Evolutionary conservation across 2,888 invertebrate species (phyloP), one percentile per base, ranked within the genome.

Genomic region (Apodemia zela): DNA sequence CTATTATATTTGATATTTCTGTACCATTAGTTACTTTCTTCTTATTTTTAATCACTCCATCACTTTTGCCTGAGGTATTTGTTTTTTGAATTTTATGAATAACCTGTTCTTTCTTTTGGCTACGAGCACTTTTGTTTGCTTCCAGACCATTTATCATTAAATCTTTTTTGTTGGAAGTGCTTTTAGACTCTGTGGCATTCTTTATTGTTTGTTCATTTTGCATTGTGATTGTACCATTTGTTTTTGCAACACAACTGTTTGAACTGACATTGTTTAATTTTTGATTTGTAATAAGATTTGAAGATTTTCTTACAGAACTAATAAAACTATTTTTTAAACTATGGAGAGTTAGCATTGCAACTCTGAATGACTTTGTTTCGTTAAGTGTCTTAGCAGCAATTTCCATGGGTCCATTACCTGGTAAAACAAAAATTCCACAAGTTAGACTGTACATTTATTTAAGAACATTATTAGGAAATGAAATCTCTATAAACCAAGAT

Each of bases 301-400:
- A 21, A 3, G 51, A 51, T 21, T 51, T 51, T 51, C 21, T 51
- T 11, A 51, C 17, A 21, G 51, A 18, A 21, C 51, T 51, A 51
- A 51, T 51, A 51, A 51, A 51, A 51, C 51, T 51, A 51, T 51
- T 51, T 51, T 51, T 51, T 21, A 51, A 51, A 51, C 18, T 51
- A 21, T 51, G 51, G 11, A 51, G 18, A 51, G 51, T 51, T 51
- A 51, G 21, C 51, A 51, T 51, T 21, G 51, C 51, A 51, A 21
- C 51, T 18, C 51, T 51, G 11, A 51, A 51, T 13, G 51, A 51
- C 6, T 18, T 51, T 11, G 17, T 51, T 21, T 51, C 51, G 13
- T 51, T 51, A 3, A 18, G 51, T 1, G 18, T 51, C 51, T 51
- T 51, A 11, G 4, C 13, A 6, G 18, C 51, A 21, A 51, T 7